Evolutionary conservation across 2,113 vertebrate genomes (phyloP).

Genomic region (Tenebrosternarchus preto): DNA sequence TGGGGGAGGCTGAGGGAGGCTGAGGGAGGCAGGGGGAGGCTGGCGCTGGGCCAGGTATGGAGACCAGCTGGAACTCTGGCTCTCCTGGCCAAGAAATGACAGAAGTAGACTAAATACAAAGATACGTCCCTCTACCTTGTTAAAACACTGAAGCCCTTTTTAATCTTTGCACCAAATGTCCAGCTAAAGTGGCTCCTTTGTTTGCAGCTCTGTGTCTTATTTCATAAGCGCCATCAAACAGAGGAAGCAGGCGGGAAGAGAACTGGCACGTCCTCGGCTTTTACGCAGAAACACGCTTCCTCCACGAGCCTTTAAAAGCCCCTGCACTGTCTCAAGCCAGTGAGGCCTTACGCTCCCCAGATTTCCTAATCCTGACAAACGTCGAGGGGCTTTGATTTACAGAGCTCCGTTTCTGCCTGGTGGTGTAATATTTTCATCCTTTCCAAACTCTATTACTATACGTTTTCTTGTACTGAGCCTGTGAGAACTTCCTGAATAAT

Average conservation of each 20-base stretch:
- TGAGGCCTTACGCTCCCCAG: neutral
- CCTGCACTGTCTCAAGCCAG: neutral
- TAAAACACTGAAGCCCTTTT: neutral
- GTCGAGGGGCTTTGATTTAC: neutral
- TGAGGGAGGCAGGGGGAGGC: too few species aligned
- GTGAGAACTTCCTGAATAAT: neutral
- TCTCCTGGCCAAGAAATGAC: neutral
- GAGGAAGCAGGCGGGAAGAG: neutral
- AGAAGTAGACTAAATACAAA: conserved; percentile 11
- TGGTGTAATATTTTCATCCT: neutral
- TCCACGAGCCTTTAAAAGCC: neutral
- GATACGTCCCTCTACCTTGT: neutral
- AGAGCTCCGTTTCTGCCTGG: neutral
- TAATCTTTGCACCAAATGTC: neutral
- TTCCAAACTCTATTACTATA: too few species aligned
- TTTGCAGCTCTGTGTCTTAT: neutral
- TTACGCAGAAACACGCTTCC: neutral
- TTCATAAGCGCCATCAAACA: neutral
- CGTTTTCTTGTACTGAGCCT: too few species aligned
- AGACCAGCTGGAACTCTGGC: neutral
- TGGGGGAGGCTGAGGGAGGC: too few species aligned
- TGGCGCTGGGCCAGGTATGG: too few species aligned
- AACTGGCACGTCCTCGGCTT: neutral
- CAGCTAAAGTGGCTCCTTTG: neutral
- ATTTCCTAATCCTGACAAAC: neutral